phyloP scores from a whole-genome alignment of 2,113 vertebrate species.

The Geothlypis trichas region DNA sequence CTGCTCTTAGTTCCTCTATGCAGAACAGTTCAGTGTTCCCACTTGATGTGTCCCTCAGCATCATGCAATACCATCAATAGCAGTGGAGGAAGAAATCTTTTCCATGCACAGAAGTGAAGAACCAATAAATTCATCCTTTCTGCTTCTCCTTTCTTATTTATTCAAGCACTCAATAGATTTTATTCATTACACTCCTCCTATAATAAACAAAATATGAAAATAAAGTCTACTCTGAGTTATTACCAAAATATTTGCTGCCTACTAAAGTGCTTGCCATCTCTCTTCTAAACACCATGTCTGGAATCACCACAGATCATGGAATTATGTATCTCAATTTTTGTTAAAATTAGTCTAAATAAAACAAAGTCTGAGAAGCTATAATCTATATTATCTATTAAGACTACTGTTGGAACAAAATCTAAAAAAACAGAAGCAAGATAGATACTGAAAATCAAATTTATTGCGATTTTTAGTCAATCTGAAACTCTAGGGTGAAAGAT shows the following conservation, averaged over 20 bases:
- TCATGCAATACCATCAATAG: background rate
- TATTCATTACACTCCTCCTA: background rate
- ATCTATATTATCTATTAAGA: background rate
- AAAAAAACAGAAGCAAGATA: background rate
- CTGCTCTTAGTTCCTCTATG: background rate
- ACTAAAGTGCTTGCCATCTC: background rate
- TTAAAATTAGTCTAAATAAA: background rate
- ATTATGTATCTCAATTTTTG: background rate
- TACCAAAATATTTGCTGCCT: background rate
- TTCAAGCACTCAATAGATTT: background rate
- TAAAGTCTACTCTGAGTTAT: background rate
- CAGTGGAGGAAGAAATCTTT: background rate
- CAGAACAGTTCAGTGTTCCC: background rate
- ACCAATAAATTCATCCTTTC: background rate
- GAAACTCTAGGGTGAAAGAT: background rate
- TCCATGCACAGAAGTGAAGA: background rate
- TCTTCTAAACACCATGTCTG: background rate
- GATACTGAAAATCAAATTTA: background rate
- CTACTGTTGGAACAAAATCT: accelerated
- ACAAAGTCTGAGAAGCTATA: background rate
- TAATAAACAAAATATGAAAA: background rate
- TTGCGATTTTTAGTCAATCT: background rate
- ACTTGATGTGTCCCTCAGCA: background rate
- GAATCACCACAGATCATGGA: background rate
- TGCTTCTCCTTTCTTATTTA: background rate